These are phyloP conservation scores for Periplaneta americana DNA, from an alignment of 1,140 invertebrate genomes.

Conservation along the genomic window DNA sequence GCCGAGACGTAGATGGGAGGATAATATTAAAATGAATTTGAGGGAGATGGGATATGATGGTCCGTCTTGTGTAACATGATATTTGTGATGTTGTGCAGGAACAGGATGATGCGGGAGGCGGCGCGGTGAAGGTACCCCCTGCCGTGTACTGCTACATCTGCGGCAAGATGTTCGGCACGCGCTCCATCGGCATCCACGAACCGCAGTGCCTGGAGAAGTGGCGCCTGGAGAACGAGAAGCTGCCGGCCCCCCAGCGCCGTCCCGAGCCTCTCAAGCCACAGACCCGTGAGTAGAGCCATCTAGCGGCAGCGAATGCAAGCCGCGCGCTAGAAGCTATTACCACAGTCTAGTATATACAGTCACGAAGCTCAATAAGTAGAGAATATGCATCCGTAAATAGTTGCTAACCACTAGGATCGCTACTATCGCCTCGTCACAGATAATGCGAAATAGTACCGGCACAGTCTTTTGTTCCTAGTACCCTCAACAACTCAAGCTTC, in stretches of 20 bases:
- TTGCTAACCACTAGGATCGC: too few relatives aligned
- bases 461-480: too few relatives aligned
- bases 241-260: slow-evolving; percentile 50
- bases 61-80: background rate
- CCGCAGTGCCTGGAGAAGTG: slow-evolving; percentile 73
- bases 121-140: background rate
- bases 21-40: too few relatives aligned
- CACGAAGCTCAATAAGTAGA: too few relatives aligned
- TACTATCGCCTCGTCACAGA: too few relatives aligned
- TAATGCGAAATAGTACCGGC: too few relatives aligned
- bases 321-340: too few relatives aligned
- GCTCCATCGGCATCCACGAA: slow-evolving; percentile 67
- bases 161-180: slow-evolving; percentile 64
- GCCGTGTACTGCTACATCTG: slow-evolving; percentile 68
- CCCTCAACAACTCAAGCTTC: too few relatives aligned
- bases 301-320: too few relatives aligned
- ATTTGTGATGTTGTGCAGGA: background rate
- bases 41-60: background rate
- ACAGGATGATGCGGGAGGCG: background rate
- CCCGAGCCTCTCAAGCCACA: slow-evolving; percentile 41
- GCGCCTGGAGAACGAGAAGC: slow-evolving; percentile 58
- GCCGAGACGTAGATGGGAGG: too few relatives aligned
- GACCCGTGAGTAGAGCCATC: background rate
- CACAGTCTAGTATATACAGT: too few relatives aligned
- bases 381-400: too few relatives aligned